Base-by-base conservation (phyloP, 2,113 vertebrate genomes). In the Vireo altiloquus region DNA sequence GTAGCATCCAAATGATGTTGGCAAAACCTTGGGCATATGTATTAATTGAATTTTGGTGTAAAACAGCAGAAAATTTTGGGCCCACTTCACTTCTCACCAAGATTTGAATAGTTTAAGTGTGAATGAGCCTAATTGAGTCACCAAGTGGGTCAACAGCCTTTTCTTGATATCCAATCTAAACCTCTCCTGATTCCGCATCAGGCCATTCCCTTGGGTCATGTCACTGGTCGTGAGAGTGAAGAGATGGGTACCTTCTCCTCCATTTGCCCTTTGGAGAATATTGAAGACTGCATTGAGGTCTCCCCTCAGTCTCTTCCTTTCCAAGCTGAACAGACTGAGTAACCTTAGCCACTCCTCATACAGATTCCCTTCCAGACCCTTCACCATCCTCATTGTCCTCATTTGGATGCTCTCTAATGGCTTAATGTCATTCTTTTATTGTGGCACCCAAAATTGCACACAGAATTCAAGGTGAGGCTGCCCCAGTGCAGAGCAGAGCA, bases 401-500 rank as follows among this genome's bases (percentile, higher is more conserved):
- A 19, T 77, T 69, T 60, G 53, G 33, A 19, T 27, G 39, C 10
- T 33, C 6, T 68, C 14, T 44, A 52, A 60, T 33, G 33, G 17
- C 14, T 44, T 44, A 23, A 28, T 37, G 14, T 28, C 33, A 52
- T 77, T 30, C 8, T 77, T 60, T 33, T 22, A 13, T 27, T 33
- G 10, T 37, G 10, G 3, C 18, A 33, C 10, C 18, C 27, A 60
- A 52, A 68, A 44, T 3, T 60, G 9, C 23, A 7, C 46, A 33
- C 27, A 52, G 12, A 15, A 69, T 44, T 60, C 27, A 22, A 28
- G 22, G 11, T 37, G 37, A 60, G 27, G 27, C 6, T 3, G 2
- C 2, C 22, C 15, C 33, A 33, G 53, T 3, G 2, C 37, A 44
- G 53, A 44, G 25, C 2, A 42, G 25, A 66, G 21, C 0, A 0